Evolutionary conservation across 2,797 vertebrate species (phyloP), one percentile per base, ranked within the genome.

Genomic region (Philypnodon macrostomus): DNA sequence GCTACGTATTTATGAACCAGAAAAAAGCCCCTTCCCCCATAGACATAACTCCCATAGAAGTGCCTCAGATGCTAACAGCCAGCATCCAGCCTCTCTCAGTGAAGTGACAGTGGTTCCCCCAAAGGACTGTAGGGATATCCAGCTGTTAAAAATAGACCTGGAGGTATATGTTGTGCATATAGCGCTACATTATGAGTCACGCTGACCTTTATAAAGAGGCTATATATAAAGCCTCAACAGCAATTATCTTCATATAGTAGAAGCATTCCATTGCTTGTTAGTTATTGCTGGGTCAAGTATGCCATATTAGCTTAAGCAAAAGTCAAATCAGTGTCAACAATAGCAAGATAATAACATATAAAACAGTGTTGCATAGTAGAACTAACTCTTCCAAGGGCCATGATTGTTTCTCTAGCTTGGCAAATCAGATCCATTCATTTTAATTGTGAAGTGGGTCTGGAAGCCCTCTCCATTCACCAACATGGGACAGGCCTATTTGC

Each of bases 41-140:
- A 23, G 30, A 7, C 6, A 19, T 23, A 27, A 24, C 32, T 67
- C 44, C 26, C 12, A 7, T n/a, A 32, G 31, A 69, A 50, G 46
- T 26, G 9, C 31, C 40, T 36, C 13, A 17, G 9, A 30, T 23
- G 29, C 14, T 45, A 50, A 57, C 40, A 44, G 9, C 9, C 29
- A 31, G 7, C 41, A 52, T 54, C 58, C 53, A 27, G 42, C 40
- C 32, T 38, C 14, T 44, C 49, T 62, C 59, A 54, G 4, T 23
- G n/a, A 13, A 8, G 41, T 64, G 57, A 74, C 62, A 53, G 41
- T 0, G 15, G 40, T 23, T 26, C 5, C 68, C 67, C 58, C 46
- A 56, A 48, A 74, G 53, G 50, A 47, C 53, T 27, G 27, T 21
- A 44, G 34, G 48, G 59, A 59, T 46, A 78, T 70, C 39, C 36